Evolutionary conservation across 1,140 invertebrate genomes (phyloP).

Genomic region (Drosophila neocordata): DNA sequence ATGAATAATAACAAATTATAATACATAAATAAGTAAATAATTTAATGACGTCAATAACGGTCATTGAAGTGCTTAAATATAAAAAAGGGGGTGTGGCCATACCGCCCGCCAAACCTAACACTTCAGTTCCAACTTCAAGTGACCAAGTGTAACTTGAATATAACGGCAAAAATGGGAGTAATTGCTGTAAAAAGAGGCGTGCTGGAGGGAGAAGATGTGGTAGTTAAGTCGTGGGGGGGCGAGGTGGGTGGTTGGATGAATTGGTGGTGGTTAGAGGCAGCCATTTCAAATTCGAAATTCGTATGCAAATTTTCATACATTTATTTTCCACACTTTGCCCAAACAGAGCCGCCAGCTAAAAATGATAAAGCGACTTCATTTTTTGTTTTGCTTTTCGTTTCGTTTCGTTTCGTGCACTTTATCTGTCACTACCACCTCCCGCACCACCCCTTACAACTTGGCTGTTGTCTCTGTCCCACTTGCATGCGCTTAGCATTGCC

Average conservation of each 20-base stretch:
- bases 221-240: background rate
- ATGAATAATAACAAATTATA: conserved; percentile 64
- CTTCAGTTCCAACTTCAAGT: conserved; percentile 27
- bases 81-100: conserved; percentile 31
- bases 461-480: conserved; percentile 14
- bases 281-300: conserved; percentile 74
- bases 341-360: conserved; percentile 74
- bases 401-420: conserved; percentile 58
- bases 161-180: conserved; percentile 24
- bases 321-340: conserved; percentile 78
- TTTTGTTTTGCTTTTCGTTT: conserved; percentile 58
- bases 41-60: conserved; percentile 54
- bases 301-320: conserved; percentile 78
- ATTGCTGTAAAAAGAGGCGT: background rate
- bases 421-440: background rate
- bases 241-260: background rate
- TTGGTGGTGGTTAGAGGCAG: conserved; percentile 27
- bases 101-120: conserved; percentile 9
- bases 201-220: conserved; percentile 26
- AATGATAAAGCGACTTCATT: conserved; percentile 80
- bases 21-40: conserved; percentile 42
- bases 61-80: conserved; percentile 2
- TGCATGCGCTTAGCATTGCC: background rate
- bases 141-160: conserved; percentile 24
- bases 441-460: conserved; percentile 27